Conservation (phyloP, 1,140 invertebrate species). For the Cotesia typhae region DNA sequence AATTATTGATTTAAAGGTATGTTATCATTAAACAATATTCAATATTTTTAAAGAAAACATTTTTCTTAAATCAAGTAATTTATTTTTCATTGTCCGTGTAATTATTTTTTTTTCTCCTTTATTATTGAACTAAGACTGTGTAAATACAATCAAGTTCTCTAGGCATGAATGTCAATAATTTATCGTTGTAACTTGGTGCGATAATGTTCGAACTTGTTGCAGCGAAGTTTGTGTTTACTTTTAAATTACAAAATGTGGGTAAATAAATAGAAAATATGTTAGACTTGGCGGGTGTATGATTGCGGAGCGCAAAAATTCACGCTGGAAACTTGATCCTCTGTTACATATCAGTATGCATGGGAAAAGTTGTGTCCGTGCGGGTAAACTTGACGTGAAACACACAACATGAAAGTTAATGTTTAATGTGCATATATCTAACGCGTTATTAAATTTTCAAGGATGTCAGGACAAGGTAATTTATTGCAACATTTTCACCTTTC, state of each 20-base stretch:
- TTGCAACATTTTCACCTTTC: not conserved
- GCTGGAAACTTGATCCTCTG: constrained; percentile 15
- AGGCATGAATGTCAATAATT: not conserved
- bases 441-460: constrained; percentile 8
- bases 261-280: constrained; percentile 2
- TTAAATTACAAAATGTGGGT: not conserved
- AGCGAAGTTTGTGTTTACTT: no score
- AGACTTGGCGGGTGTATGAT: not conserved
- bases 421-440: constrained; percentile 2
- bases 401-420: not conserved
- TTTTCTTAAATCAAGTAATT: no score
- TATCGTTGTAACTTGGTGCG: no score
- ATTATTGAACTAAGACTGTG: no score
- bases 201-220: no score
- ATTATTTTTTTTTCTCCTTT: no score
- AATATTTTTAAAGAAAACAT: no score
- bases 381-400: constrained; percentile 2
- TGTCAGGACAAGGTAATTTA: not conserved
- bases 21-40: no score
- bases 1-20: no score
- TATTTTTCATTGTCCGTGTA: no score
- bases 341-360: constrained; percentile 45
- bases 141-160: no score
- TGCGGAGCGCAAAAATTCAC: not conserved
- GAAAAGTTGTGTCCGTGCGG: constrained; percentile 44